Percentiles rank a stretch among this genome's conserved stretches.
Conservation (phyloP, 64 coral and sea anemone genomes). For the Astreopora myriophthalma region DNA sequence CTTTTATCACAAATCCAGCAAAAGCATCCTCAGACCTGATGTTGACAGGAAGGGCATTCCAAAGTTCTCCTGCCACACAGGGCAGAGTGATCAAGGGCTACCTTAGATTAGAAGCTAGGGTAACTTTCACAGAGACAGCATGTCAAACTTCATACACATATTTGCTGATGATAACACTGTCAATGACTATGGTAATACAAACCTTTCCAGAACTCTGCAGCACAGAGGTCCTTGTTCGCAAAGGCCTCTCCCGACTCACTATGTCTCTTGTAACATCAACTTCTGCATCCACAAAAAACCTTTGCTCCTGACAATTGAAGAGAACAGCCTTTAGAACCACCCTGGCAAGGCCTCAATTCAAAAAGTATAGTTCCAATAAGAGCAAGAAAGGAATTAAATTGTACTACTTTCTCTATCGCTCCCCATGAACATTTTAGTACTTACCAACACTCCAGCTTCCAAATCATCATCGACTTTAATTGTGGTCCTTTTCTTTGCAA, state of each 20-base stretch:
- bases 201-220: conserved; percentile 98
- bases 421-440: not conserved
- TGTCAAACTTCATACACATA: not conserved
- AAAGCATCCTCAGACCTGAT: too few species aligned
- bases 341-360: not conserved
- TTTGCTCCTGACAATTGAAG: conserved; percentile 73
- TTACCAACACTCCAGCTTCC: conserved; percentile 90
- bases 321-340: not conserved
- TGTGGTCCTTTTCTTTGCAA: conserved; percentile 96
- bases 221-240: conserved; percentile 88
- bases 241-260: conserved; percentile 90
- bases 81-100: too few species aligned
- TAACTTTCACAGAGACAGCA: too few species aligned
- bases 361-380: not conserved
- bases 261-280: conserved; percentile 98
- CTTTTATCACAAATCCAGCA: too few species aligned
- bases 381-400: not conserved
- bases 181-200: not conserved
- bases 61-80: too few species aligned
- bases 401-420: not conserved
- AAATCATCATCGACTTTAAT: conserved; percentile 95
- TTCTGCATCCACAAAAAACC: conserved; percentile 99
- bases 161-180: not conserved
- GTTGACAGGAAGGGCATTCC: too few species aligned
- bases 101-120: too few species aligned